Percentiles rank a stretch among this genome's conserved stretches.
Conservation (phyloP, 2,113 vertebrate species). For the Oreochromis niloticus region DNA sequence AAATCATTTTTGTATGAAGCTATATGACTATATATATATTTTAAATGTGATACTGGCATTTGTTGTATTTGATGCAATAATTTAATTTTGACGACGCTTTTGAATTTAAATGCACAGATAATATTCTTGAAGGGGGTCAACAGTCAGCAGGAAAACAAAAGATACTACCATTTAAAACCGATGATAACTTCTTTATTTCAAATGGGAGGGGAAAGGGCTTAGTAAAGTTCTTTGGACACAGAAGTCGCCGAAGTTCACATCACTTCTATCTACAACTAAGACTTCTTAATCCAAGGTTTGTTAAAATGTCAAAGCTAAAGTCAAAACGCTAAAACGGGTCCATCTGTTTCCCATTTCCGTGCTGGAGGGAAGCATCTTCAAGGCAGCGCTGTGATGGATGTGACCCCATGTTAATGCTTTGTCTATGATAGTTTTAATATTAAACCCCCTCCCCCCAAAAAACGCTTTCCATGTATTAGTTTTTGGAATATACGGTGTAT, state of each 20-base stretch:
- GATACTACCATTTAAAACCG: background rate
- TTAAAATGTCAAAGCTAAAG: background rate
- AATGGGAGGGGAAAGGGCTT: fast-evolving
- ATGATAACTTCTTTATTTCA: background rate
- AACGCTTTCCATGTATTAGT: background rate
- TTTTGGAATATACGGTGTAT: background rate
- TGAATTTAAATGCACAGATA: background rate
- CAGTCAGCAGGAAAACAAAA: background rate
- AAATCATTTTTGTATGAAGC: background rate
- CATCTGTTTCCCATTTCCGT: background rate
- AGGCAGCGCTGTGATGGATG: background rate
- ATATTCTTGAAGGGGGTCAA: background rate
- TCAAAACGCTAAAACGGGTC: no score
- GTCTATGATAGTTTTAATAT: background rate
- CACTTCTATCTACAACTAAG: background rate
- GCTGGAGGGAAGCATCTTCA: background rate
- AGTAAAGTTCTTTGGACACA: background rate
- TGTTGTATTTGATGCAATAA: background rate
- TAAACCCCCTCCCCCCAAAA: background rate
- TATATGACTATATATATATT: background rate
- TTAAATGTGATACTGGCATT: background rate
- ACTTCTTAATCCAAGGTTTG: background rate
- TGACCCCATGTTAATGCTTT: background rate
- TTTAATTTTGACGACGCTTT: background rate
- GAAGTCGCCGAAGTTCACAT: background rate